A percentile compares a stretch with the other conserved stretches of the same genome.
phyloP scores from a whole-genome alignment of 1,140 invertebrate genomes.

The Artemia franciscana region DNA sequence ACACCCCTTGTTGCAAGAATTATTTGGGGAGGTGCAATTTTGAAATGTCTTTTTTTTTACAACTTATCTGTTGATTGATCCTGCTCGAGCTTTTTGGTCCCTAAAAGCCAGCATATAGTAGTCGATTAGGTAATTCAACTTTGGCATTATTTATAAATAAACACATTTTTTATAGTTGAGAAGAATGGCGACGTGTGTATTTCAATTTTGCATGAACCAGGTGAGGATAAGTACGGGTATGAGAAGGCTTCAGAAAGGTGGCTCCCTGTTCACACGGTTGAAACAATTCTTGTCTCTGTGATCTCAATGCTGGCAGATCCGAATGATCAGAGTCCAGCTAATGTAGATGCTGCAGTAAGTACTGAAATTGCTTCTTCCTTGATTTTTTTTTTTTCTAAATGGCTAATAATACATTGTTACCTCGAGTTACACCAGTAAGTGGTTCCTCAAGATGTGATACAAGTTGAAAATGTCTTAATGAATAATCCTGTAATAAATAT shows the following conservation, averaged over 20 bases:
- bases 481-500: no score
- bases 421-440: background rate
- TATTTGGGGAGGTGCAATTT: no score
- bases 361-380: no score
- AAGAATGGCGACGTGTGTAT: conserved; percentile 98
- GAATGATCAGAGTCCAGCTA: conserved; percentile 98
- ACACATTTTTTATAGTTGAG: conserved; percentile 46
- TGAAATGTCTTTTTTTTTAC: no score
- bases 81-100: no score
- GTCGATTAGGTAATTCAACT: no score
- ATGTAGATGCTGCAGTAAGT: conserved; percentile 97
- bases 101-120: no score
- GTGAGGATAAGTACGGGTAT: conserved; percentile 98
- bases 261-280: conserved; percentile 97
- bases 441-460: no score
- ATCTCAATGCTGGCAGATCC: conserved; percentile 99
- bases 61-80: no score
- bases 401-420: conserved; percentile 1
- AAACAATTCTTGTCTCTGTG: conserved; percentile 95
- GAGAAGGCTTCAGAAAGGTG: conserved; percentile 96
- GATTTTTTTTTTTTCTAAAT: conserved; percentile 5
- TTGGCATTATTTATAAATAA: no score
- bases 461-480: no score
- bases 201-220: conserved; percentile 96
- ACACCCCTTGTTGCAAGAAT: no score